Conservation (phyloP, 2,797 vertebrate genomes). For the Paratrypauchen microcephalus region DNA sequence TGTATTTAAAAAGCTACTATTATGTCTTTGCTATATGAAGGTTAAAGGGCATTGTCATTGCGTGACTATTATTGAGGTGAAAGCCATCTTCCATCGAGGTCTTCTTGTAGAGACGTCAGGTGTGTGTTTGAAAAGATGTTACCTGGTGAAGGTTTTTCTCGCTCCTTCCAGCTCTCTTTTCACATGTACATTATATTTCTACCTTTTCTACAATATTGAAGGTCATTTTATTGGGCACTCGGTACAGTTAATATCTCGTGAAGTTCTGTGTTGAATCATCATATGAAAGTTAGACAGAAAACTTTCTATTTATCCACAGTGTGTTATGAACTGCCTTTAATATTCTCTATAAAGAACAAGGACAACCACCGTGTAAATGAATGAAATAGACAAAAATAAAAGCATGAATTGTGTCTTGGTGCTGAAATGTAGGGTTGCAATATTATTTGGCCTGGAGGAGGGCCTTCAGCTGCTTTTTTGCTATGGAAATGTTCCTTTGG, state of each 20-base stretch:
- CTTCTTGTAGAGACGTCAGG: background rate
- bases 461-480: too few species aligned
- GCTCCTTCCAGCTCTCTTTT: slow-evolving; percentile 12
- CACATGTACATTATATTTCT: background rate
- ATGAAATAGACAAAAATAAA: too few species aligned
- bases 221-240: background rate
- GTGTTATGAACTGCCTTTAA: too few species aligned
- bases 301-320: background rate
- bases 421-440: too few species aligned
- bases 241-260: background rate
- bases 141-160: slow-evolving; percentile 14
- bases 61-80: slow-evolving; percentile 9
- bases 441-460: too few species aligned
- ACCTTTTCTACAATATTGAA: background rate
- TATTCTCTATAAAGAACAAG: too few species aligned
- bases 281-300: background rate
- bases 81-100: background rate
- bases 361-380: too few species aligned
- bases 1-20: slow-evolving; percentile 16
- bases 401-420: too few species aligned
- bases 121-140: slow-evolving; percentile 30
- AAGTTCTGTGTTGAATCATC: background rate
- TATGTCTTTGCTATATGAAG: slow-evolving; percentile 14
- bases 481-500: too few species aligned
- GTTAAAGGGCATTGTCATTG: slow-evolving; percentile 31